Evolutionary conservation across 2,113 vertebrate species (phyloP).

Genomic region (Tor tambroides): DNA sequence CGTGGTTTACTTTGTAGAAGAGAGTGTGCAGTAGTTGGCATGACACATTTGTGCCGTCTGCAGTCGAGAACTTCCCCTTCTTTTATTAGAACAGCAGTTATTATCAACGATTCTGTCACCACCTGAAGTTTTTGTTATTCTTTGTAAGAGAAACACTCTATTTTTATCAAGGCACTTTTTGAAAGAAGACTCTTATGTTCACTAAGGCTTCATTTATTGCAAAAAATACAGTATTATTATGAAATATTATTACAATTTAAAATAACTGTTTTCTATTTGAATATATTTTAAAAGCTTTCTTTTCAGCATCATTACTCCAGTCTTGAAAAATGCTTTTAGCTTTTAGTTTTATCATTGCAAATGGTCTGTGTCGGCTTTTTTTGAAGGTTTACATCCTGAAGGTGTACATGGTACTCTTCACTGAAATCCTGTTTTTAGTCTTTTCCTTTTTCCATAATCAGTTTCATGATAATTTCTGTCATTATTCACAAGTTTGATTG

Average conservation of each 20-base stretch:
- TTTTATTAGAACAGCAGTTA: constrained; percentile 10
- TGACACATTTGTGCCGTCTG: neutral
- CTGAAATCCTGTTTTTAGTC: neutral
- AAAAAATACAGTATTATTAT: neutral
- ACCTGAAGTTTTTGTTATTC: neutral
- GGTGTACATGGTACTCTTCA: neutral
- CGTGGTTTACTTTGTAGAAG: neutral
- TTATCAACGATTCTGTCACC: neutral
- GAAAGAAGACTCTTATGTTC: neutral
- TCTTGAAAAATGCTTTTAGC: neutral
- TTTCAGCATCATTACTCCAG: neutral
- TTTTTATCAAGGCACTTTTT: neutral
- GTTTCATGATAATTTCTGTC: neutral
- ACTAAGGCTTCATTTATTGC: neutral
- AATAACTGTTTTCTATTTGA: neutral
- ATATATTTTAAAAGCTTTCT: neutral
- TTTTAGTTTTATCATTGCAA: too few relatives aligned
- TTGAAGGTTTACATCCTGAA: neutral
- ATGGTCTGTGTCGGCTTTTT: too few relatives aligned
- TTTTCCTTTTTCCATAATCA: neutral
- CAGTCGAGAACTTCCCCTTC: neutral
- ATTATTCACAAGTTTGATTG: neutral
- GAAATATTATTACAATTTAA: neutral
- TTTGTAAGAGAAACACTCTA: neutral
- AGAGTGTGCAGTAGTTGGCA: neutral